These are phyloP conservation scores for Hypolimnas misippus DNA, from an alignment of 2,888 invertebrate species.

Conservation along the genomic window DNA sequence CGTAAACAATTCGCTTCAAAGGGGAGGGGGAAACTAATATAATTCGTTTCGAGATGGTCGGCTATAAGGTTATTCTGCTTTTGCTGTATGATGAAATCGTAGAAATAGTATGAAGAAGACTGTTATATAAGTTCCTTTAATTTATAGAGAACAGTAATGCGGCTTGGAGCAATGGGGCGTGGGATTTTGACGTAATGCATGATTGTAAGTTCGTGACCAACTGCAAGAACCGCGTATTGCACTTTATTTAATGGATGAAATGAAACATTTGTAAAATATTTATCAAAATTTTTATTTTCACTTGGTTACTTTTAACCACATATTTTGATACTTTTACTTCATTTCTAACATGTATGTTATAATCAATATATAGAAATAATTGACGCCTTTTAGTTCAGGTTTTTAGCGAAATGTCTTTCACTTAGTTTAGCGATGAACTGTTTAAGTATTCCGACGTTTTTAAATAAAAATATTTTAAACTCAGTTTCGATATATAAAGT, in stretches of 20 bases:
- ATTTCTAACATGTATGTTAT: background rate
- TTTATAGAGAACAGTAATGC: slow-evolving; percentile 27
- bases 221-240: slow-evolving; percentile 21
- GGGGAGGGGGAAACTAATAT: slow-evolving; percentile 48
- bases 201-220: slow-evolving; percentile 32
- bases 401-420: too few relatives aligned
- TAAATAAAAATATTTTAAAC: too few relatives aligned
- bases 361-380: background rate
- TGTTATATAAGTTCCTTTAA: slow-evolving; percentile 24
- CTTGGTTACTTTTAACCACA: too few relatives aligned
- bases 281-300: background rate
- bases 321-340: background rate
- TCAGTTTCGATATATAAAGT: too few relatives aligned
- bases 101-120: slow-evolving; percentile 5
- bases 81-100: slow-evolving; percentile 15
- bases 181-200: slow-evolving; percentile 32
- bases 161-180: slow-evolving; percentile 19
- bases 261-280: slow-evolving; percentile 5
- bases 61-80: slow-evolving; percentile 13
- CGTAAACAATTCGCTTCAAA: slow-evolving; percentile 72
- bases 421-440: too few relatives aligned
- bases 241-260: slow-evolving; percentile 16
- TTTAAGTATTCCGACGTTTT: too few relatives aligned
- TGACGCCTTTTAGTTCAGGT: background rate
- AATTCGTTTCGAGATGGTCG: slow-evolving; percentile 20